Base-by-base conservation (phyloP, 1,140 invertebrate genomes). In the Diploscapter pachys region DNA sequence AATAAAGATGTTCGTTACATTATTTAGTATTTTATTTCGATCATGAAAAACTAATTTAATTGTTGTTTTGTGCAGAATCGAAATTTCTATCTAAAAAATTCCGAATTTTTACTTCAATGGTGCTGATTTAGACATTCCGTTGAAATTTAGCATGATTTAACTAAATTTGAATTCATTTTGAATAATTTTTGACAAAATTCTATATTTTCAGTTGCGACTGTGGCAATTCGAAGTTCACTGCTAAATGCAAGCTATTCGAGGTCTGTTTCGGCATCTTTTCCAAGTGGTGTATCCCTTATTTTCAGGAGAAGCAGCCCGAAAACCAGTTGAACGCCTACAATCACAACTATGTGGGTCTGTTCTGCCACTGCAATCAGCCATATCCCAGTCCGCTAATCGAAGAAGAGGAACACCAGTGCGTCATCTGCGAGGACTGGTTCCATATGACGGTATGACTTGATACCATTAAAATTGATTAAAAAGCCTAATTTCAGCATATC, bases 371-470 rank as follows among this genome's bases (percentile, higher is more conserved):
- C 87, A 86, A 91, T n/a, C 89, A 94, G 71, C 94, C 95, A 0
- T 99, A 98, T 88, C 96, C 96, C 9, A 95, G 98, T 88, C 91
- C 91, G 5, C 31, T 31, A 31, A 87, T 88, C 56, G 90, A 91
- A 70, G 94, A 96, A 88, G 91, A 93, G 82, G 99, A 98, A 95
- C 90, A 97, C 59, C 96, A 98, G 83, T 99, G 97, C 84, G 89
- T 92, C 63, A 88, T 97, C 68, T 99, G 96, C 87, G 96, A 99
- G 87, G 96, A 99, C 86, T 99, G 97, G 97, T 95, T 92, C 82
- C 96, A 98, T 71, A 8, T 59, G 2, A 13, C 55, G 63, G 66
- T 81, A 31, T 48, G 78, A 31, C 31, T 31, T 31, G 31, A 31
- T 31, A 31, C 31, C 31, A 31, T 31, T 31, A 31, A 31, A 31